These are phyloP conservation scores for Lagodon rhomboides DNA, from an alignment of 2,797 vertebrate species.

Conservation along the genomic window DNA sequence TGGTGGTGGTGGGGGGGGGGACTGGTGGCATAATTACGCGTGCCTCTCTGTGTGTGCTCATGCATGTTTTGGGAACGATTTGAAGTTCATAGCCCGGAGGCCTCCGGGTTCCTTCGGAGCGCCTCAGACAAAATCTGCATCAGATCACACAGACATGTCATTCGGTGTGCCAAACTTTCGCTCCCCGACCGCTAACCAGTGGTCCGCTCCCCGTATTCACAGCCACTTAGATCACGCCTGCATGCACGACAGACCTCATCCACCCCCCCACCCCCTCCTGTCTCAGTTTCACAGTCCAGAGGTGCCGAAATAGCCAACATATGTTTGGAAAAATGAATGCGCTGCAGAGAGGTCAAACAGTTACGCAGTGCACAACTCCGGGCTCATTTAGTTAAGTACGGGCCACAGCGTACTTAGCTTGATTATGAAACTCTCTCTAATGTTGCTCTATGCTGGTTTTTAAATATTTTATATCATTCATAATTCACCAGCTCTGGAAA, in stretches of 20 bases:
- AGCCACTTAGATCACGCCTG: slow-evolving; percentile 81
- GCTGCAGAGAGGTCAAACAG: slow-evolving; percentile 76
- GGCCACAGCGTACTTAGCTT: slow-evolving; percentile 69
- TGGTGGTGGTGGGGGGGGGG: slow-evolving; percentile 37
- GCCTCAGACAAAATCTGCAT: slow-evolving; percentile 72
- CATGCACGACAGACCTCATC: slow-evolving; percentile 68
- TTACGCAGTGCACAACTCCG: slow-evolving; percentile 61
- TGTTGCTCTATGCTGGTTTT: slow-evolving; percentile 61
- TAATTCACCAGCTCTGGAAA: slow-evolving; percentile 74
- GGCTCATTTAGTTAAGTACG: slow-evolving; percentile 73
- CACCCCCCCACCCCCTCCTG: slow-evolving; percentile 57
- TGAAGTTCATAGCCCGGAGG: slow-evolving; percentile 58
- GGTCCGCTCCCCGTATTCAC: slow-evolving; percentile 67
- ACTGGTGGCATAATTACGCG: slow-evolving; percentile 59
- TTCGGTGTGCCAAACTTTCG: slow-evolving; percentile 73
- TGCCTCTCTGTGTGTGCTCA: slow-evolving; percentile 35
- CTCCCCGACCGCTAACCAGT: slow-evolving; percentile 70
- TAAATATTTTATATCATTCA: slow-evolving; percentile 78
- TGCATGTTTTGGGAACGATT: slow-evolving; percentile 66
- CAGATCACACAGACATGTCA: slow-evolving; percentile 80
- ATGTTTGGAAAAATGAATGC: slow-evolving; percentile 84
- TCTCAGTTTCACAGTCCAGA: slow-evolving; percentile 82
- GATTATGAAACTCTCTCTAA: slow-evolving; percentile 72
- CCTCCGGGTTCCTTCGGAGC: slow-evolving; percentile 43
- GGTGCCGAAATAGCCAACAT: slow-evolving; percentile 84